Evolutionary conservation across 2,113 vertebrate genomes (phyloP), one percentile per base, ranked within the genome.

Genomic region (Porphyrio hochstetteri): DNA sequence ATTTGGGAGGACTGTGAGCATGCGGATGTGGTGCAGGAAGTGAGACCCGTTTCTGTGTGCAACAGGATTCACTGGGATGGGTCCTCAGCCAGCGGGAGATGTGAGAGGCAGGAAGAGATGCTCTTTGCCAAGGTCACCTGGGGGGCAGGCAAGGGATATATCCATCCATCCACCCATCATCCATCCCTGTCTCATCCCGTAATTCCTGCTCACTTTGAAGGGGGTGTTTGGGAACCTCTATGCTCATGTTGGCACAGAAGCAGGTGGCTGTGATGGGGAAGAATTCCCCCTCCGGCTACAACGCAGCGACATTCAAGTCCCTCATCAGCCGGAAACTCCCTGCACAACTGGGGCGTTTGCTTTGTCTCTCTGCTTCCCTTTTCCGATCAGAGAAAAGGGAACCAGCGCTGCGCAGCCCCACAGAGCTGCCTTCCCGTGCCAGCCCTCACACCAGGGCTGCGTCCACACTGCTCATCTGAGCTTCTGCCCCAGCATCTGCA

Each of bases 311-410:
- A 42, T 70, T 89, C 42, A 1, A 60, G 87, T 63, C 84, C 72
- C 77, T 67, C 6, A 24, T 78, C 21, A 25, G 42, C 33, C 25
- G 4, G 88, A 83, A 94, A 17, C 92, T 91, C 82, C 64, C 48
- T 24, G 84, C 35, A 5, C 81, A 29, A 46, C 67, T 17, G 29
- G 53, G 69, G 10, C 42, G 11, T 90, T 86, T 90, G 55, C 89
- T 93, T 86, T 70, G 60, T 88, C 92, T 61, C 46, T 74, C 72
- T 20, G 69, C 92, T 95, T 94, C 92, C 91, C 76, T 92, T 94
- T 95, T 91, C 80, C 20, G 5, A 33, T 88, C 40, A 7, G 77
- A 88, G 75, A 46, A 67, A 40, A 50, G 82, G 91, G 91, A 87
- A 89, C 35, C 1, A 5, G 57, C 6, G 7, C 38, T 94, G 59